A percentile compares a stretch with the other conserved stretches of the same genome.
Conservation (phyloP, 2,888 invertebrate species). For the Drosophila recens region DNA sequence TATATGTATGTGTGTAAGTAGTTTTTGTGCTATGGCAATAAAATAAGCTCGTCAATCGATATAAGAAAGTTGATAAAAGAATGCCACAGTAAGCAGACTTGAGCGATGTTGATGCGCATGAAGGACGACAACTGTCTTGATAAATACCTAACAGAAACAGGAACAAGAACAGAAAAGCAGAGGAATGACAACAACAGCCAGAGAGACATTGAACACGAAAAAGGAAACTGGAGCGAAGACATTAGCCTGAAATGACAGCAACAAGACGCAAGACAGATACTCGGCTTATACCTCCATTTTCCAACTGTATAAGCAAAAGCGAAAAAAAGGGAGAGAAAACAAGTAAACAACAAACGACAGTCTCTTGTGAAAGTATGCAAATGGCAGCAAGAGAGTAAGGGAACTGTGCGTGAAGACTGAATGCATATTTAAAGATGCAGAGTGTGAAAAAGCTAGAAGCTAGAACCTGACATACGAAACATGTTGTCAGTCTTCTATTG, state of each 20-base stretch:
- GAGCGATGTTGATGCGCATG: conserved; percentile 52
- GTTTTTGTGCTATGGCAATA: background rate
- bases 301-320: conserved; percentile 32
- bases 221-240: conserved; percentile 78
- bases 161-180: conserved; percentile 10
- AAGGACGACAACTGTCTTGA: conserved; percentile 52
- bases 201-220: conserved; percentile 76
- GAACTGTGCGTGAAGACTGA: conserved; percentile 11
- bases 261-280: conserved; percentile 76
- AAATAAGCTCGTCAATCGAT: conserved; percentile 27
- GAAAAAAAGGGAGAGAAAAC: conserved; percentile 36
- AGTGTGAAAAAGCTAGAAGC: conserved; percentile 28
- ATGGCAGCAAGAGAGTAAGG: conserved; percentile 54
- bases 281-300: conserved; percentile 62
- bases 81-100: conserved; percentile 66
- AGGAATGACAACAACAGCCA: conserved; percentile 62
- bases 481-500: conserved; percentile 52
- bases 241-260: conserved; percentile 78
- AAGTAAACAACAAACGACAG: conserved; percentile 48
- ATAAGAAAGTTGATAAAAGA: conserved; percentile 36
- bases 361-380: conserved; percentile 11
- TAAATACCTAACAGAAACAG: conserved; percentile 33
- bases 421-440: conserved; percentile 24
- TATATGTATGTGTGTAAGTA: background rate
- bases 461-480: conserved; percentile 31